phyloP scores from a whole-genome alignment of 1,140 invertebrate genomes.

The Sycophaga agraensis region DNA sequence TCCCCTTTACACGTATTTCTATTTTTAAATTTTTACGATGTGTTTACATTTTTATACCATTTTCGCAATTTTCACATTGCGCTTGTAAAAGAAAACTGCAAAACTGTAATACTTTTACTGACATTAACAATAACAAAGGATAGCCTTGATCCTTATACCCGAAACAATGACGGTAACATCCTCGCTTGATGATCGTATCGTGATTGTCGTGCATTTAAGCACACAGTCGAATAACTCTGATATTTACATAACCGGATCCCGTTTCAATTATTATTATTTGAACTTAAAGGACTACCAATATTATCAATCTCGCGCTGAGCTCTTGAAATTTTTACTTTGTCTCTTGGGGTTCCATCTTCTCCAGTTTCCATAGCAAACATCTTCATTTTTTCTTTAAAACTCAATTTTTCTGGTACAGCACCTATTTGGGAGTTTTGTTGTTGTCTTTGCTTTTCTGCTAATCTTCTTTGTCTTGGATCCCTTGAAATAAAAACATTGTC shows the following conservation, averaged over 20 bases:
- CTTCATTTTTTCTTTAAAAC: slow-evolving; percentile 95
- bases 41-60: slow-evolving; percentile 5
- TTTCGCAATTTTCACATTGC: neutral
- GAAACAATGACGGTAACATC: slow-evolving; percentile 26
- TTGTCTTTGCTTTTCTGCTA: slow-evolving; percentile 76
- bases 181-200: slow-evolving; percentile 16
- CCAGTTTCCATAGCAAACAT: slow-evolving; percentile 94
- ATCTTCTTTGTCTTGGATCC: slow-evolving; percentile 78
- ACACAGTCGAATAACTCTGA: slow-evolving; percentile 6
- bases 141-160: slow-evolving; percentile 16
- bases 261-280: slow-evolving; percentile 48
- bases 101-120: slow-evolving; percentile 23
- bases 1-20: neutral
- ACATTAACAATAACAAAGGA: slow-evolving; percentile 27
- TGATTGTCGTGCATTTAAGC: slow-evolving; percentile 23
- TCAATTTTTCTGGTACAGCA: slow-evolving; percentile 84
- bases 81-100: slow-evolving; percentile 18
- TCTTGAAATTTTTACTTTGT: slow-evolving; percentile 91
- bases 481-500: slow-evolving; percentile 51
- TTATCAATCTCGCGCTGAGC: slow-evolving; percentile 89
- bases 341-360: slow-evolving; percentile 81
- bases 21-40: slow-evolving; percentile 1
- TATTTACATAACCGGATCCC: slow-evolving; percentile 21
- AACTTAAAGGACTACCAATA: slow-evolving; percentile 57
- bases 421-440: slow-evolving; percentile 65